Conservation (phyloP, 2,113 vertebrate species). For the Brachyhypopomus gauderio region DNA sequence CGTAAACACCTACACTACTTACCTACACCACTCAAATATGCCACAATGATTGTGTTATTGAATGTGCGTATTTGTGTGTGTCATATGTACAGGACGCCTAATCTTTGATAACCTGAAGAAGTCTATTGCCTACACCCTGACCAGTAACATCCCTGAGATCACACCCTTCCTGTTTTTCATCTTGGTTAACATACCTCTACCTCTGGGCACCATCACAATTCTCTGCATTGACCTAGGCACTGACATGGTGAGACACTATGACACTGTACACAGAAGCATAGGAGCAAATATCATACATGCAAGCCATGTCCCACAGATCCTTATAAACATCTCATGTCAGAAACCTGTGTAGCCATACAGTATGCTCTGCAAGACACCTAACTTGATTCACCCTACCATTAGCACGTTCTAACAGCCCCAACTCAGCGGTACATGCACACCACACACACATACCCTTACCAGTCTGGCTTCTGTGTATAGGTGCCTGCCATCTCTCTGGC, state of each 20-base stretch:
- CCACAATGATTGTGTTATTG: not conserved
- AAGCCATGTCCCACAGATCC: too few species aligned
- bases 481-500: constrained; percentile 82
- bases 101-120: constrained; percentile 95
- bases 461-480: constrained; percentile 54
- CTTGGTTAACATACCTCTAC: constrained; percentile 89
- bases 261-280: not conserved
- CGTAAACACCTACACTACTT: too few species aligned
- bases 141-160: constrained; percentile 94
- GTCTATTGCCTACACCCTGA: constrained; percentile 91
- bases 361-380: too few species aligned
- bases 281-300: not conserved
- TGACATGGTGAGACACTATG: constrained; percentile 81
- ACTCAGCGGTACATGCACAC: not conserved
- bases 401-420: not conserved
- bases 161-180: constrained; percentile 93
- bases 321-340: too few species aligned
- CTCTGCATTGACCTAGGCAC: constrained; percentile 92
- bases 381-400: too few species aligned
- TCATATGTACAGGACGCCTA: constrained; percentile 78
- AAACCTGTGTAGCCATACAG: too few species aligned
- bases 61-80: constrained; percentile 2
- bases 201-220: constrained; percentile 91
- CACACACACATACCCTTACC: not conserved
- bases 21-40: too few species aligned